These are phyloP conservation scores for Drosophila pullipes DNA, from an alignment of 2,888 invertebrate species.

Conservation along the genomic window DNA sequence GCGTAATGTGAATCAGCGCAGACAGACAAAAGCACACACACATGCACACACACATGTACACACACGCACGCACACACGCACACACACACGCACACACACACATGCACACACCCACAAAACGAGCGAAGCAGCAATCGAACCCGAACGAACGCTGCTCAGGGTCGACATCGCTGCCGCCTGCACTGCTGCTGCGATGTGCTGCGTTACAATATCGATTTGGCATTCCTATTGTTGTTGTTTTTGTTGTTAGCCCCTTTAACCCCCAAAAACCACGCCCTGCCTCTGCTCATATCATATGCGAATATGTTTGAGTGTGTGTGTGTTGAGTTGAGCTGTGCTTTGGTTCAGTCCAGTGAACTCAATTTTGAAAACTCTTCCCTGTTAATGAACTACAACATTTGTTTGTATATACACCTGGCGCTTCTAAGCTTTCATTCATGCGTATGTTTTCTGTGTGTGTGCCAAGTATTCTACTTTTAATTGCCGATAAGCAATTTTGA, in stretches of 20 bases:
- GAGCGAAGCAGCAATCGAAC: conserved; percentile 38
- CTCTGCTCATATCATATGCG: conserved; percentile 26
- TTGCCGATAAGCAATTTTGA: conserved; percentile 5
- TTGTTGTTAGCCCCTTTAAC: conserved; percentile 8
- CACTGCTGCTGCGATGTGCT: conserved; percentile 14
- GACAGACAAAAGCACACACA: conserved; percentile 9
- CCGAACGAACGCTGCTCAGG: conserved; percentile 54
- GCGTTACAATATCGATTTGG: conserved; percentile 60
- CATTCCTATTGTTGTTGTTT: conserved; percentile 9
- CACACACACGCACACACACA: conserved; percentile 1
- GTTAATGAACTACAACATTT: conserved; percentile 45
- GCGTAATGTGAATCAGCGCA: conserved; percentile 6
- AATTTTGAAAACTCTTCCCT: conserved; percentile 49
- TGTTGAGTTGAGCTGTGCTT: conserved; percentile 24
- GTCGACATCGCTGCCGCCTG: conserved; percentile 42
- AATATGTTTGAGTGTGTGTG: neutral
- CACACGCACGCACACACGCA: conserved; percentile 1
- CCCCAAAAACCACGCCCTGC: conserved; percentile 47
- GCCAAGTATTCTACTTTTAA: neutral
- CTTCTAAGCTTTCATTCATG: conserved; percentile 8
- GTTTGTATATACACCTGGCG: conserved; percentile 17
- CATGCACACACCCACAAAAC: conserved; percentile 14
- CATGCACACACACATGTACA: neutral
- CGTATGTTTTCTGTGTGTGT: neutral
- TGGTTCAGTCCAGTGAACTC: conserved; percentile 64